Base-by-base conservation (phyloP, 2,113 vertebrate species). In the Galbula dea region DNA sequence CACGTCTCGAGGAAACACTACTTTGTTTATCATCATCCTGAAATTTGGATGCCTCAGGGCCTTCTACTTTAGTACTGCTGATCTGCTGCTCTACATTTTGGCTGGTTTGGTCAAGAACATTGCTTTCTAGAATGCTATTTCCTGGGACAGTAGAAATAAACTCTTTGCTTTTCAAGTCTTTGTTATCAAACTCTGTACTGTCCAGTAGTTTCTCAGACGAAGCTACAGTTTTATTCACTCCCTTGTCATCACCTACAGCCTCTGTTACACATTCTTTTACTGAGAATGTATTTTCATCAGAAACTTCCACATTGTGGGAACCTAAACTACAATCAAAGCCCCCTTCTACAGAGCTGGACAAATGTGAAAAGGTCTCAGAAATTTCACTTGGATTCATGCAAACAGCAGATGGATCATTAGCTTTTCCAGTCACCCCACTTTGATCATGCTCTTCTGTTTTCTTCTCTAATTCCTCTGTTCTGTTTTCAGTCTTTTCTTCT, bases 311-410 rank as follows among this genome's bases (percentile, higher is more conserved):
- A 52, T 3, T 86, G 32, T 91, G 89, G 39, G 92, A 95, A 90
- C 39, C 73, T 86, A 94, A 95, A 88, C 63, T 75, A 84, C 87
- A 88, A 49, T 94, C 94, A 78, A 80, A 24, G 5, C 59, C 79
- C 59, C 89, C 92, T 75, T 93, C 94, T 49, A 83, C 52, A 78
- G 88, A 94, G 65, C 72, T 69, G 59, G 95, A 88, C 11, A 94
- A 87, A 95, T 37, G 48, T 83, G 57, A 55, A 87, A 78, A 94
- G 20, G 96, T 96, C 18, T 98, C 97, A 94, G 98, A 98, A 59
- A 97, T 96, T 39, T 98, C 97, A 90, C 96, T 98, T 82, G 98
- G 96, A 96, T 98, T 98, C 63, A 98, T 89, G 34, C 95, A 98
- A 19, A 95, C 95, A 49, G 91, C 96, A 65, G 97, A 94, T 3